A percentile compares a stretch with the other conserved stretches of the same genome.
Evolutionary conservation across 2,113 vertebrate species (phyloP).

Genomic region (Oreotragus oreotragus): DNA sequence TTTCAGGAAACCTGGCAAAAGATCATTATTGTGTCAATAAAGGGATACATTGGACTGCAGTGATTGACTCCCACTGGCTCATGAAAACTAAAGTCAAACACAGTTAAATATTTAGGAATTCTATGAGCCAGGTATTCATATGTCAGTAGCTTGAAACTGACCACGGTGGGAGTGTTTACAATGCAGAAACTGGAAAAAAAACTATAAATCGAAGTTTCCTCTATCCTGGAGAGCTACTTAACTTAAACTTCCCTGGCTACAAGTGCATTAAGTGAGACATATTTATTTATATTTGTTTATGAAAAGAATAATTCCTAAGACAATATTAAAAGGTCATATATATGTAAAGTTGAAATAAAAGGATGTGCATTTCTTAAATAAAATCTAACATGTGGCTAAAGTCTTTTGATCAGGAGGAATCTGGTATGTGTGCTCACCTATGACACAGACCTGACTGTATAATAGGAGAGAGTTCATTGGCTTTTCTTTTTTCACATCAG

Average conservation of each 20-base stretch:
- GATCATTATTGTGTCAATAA: too few relatives aligned
- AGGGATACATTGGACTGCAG: not conserved
- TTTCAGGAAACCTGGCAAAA: not conserved
- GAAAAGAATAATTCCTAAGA: not conserved
- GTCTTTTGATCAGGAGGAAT: not conserved
- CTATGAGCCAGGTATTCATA: too few relatives aligned
- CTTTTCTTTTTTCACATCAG: not conserved
- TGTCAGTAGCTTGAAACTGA: not conserved
- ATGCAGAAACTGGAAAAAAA: not conserved
- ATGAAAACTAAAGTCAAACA: fast-evolving
- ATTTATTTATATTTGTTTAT: not conserved
- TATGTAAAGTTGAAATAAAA: not conserved
- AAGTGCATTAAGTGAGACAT: not conserved
- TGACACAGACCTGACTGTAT: too few relatives aligned
- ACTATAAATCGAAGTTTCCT: too few relatives aligned
- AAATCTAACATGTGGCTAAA: not conserved
- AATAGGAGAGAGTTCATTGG: not conserved
- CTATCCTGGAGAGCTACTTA: not conserved
- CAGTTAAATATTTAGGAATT: not conserved
- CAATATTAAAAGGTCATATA: not conserved
- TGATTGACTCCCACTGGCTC: not conserved
- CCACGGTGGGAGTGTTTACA: not conserved
- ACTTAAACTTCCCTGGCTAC: too few relatives aligned
- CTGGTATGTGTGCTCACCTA: fast-evolving
- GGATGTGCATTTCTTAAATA: not conserved